Percentiles rank a stretch among this genome's conserved stretches.
Conservation (phyloP, 2,888 invertebrate genomes). For the Ormyrus nitidulus region DNA sequence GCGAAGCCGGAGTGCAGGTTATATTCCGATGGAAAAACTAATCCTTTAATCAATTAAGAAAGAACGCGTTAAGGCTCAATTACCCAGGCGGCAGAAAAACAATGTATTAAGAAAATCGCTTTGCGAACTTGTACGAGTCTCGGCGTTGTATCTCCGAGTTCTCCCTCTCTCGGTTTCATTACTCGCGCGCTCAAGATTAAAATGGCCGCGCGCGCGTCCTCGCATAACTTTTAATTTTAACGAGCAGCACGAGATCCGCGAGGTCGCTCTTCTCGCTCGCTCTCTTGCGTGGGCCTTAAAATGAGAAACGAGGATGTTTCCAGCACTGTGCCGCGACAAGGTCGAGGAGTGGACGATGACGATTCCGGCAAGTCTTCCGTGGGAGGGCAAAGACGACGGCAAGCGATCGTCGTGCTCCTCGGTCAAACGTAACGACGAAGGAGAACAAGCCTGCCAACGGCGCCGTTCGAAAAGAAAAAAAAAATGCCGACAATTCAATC, state of each 20-base stretch:
- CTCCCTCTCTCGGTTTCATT: too few species aligned
- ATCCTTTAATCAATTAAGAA: too few species aligned
- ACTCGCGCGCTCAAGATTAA: conserved; percentile 30
- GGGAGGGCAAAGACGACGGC: conserved; percentile 23
- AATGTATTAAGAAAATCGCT: too few species aligned
- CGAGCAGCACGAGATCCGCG: conserved; percentile 35
- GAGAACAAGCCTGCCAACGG: conserved; percentile 13
- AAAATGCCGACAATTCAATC: too few species aligned
- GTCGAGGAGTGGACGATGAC: conserved; percentile 41
- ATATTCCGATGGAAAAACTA: too few species aligned
- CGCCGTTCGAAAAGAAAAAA: background rate
- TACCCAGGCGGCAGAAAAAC: too few species aligned
- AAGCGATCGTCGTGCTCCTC: background rate
- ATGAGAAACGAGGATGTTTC: conserved; percentile 50
- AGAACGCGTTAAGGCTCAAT: too few species aligned
- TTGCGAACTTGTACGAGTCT: too few species aligned
- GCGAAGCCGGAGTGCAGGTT: background rate
- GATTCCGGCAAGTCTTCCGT: conserved; percentile 17
- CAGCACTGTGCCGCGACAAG: conserved; percentile 32
- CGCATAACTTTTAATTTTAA: conserved; percentile 54
- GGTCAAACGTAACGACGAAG: background rate
- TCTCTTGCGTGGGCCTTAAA: conserved; percentile 36
- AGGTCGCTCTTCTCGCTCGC: conserved; percentile 10
- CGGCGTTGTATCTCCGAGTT: too few species aligned
- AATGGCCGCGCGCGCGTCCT: conserved; percentile 41